phyloP scores from a whole-genome alignment of 1,140 invertebrate species.

The Drosophila subobscura region DNA sequence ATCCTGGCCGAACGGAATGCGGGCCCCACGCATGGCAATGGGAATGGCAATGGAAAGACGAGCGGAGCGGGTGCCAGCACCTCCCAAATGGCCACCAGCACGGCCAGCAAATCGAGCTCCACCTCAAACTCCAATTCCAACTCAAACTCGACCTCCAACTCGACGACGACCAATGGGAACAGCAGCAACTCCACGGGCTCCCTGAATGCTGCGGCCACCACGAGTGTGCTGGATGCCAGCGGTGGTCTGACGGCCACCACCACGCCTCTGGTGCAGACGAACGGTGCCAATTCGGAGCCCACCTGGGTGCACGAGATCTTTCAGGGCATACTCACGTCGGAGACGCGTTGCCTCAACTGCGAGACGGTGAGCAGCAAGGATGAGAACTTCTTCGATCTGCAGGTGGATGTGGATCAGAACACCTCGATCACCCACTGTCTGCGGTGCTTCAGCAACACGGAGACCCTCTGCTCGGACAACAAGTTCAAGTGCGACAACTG shows the following conservation, averaged over 20 bases:
- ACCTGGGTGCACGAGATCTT: constrained; percentile 99
- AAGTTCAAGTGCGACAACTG: constrained; percentile 99
- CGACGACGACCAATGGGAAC: constrained; percentile 84
- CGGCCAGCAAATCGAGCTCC: constrained; percentile 71
- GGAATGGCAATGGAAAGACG: constrained; percentile 9
- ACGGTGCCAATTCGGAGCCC: constrained; percentile 89
- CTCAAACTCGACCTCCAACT: constrained; percentile 71
- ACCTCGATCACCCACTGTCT: constrained; percentile 99
- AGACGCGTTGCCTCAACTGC: constrained; percentile 99
- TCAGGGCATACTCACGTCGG: constrained; percentile 99
- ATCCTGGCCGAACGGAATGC: constrained; percentile 94
- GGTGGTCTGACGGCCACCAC: constrained; percentile 61
- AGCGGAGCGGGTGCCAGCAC: constrained; percentile 16
- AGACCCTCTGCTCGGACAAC: constrained; percentile 99
- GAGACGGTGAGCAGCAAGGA: constrained; percentile 99
- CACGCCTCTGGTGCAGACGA: constrained; percentile 53
- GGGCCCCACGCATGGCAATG: constrained; percentile 79
- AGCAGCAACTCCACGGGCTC: constrained; percentile 83
- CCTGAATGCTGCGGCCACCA: constrained; percentile 52
- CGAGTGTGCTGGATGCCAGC: constrained; percentile 61
- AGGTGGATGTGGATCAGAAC: constrained; percentile 99
- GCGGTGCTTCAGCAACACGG: constrained; percentile 98
- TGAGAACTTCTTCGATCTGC: constrained; percentile 99
- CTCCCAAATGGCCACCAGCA: constrained; percentile 29
- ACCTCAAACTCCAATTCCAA: constrained; percentile 80